A percentile compares a stretch with the other conserved stretches of the same genome.
Evolutionary conservation across 2,113 vertebrate genomes (phyloP).

Genomic region (Rhinolophus ferrumequinum): DNA sequence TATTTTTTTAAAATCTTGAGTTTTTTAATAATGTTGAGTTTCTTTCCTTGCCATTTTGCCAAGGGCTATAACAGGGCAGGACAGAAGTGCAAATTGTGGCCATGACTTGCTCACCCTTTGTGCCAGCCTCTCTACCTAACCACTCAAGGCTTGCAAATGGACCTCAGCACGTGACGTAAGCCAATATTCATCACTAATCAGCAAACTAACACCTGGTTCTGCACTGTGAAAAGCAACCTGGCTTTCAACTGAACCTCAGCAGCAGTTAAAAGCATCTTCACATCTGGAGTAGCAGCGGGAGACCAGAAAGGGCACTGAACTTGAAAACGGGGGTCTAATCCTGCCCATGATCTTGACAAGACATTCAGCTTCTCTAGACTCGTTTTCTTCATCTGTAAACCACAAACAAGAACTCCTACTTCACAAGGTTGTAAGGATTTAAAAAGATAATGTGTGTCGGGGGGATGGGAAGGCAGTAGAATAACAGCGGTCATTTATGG

Average conservation of each 20-base stretch:
- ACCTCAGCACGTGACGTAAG: background rate
- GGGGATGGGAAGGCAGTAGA: background rate
- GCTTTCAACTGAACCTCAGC: background rate
- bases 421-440: background rate
- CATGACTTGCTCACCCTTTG: background rate
- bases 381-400: background rate
- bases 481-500: background rate
- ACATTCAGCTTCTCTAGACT: background rate
- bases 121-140: background rate
- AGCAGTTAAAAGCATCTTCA: background rate
- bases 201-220: conserved; percentile 4
- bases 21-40: background rate
- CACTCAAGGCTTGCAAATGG: background rate
- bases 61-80: background rate
- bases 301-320: background rate
- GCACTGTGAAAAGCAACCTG: background rate
- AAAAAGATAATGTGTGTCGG: background rate
- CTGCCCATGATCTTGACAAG: background rate
- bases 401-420: background rate
- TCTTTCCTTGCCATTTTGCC: conserved; percentile 9
- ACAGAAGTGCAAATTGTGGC: background rate
- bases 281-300: background rate
- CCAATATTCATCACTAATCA: background rate
- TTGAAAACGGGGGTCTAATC: background rate
- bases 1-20: background rate